Conservation (phyloP, 2,888 invertebrate species). For the Antheraea assamensis region DNA sequence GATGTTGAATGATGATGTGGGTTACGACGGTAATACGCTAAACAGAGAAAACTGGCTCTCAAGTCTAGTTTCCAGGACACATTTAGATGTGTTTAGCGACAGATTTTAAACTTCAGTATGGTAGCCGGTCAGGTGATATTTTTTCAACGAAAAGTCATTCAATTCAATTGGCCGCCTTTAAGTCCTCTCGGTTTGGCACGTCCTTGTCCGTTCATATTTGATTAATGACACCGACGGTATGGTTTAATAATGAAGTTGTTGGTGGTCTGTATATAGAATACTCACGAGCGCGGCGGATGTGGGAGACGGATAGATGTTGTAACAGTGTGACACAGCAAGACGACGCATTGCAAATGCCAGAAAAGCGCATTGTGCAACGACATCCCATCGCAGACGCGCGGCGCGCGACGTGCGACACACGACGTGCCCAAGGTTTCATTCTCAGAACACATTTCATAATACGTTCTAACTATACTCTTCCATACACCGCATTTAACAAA, state of each 20-base stretch:
- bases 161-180: background rate
- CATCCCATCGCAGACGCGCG: slow-evolving; percentile 45
- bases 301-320: background rate
- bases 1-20: too few relatives aligned
- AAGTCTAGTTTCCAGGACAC: too few relatives aligned
- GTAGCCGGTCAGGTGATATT: too few relatives aligned
- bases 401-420: slow-evolving; percentile 42
- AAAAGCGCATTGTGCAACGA: slow-evolving; percentile 17
- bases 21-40: too few relatives aligned
- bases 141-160: background rate
- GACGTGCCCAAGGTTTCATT: slow-evolving; percentile 27
- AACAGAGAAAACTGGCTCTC: too few relatives aligned
- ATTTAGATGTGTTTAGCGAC: too few relatives aligned
- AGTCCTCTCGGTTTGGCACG: background rate
- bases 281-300: background rate
- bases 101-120: too few relatives aligned
- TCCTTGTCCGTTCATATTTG: background rate
- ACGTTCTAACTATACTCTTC: slow-evolving; percentile 45
- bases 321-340: background rate
- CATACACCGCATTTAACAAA: background rate
- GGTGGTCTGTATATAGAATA: background rate
- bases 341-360: background rate
- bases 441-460: slow-evolving; percentile 54
- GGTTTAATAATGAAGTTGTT: background rate
- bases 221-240: background rate